These are phyloP conservation scores for Cheilosia scutellata DNA, from an alignment of 2,888 invertebrate species.

Conservation along the genomic window DNA sequence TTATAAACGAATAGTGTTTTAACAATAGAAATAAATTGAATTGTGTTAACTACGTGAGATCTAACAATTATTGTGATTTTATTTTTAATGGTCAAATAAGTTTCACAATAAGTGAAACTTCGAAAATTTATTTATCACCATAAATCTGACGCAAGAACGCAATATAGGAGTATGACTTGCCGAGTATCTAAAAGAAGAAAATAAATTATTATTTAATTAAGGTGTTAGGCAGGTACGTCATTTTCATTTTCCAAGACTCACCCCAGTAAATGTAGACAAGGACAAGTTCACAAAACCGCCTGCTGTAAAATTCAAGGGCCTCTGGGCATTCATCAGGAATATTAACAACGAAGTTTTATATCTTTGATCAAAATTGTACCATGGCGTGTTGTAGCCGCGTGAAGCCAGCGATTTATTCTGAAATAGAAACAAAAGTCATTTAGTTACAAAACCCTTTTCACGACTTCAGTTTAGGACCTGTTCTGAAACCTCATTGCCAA, in stretches of 20 bases:
- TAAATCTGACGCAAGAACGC: slow-evolving; percentile 79
- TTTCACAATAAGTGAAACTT: neutral
- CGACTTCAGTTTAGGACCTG: slow-evolving; percentile 77
- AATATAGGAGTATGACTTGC: slow-evolving; percentile 79
- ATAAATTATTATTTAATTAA: neutral
- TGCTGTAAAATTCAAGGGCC: slow-evolving; percentile 78
- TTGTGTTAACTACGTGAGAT: too few relatives aligned
- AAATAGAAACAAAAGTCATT: slow-evolving; percentile 11
- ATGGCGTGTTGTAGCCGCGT: slow-evolving; percentile 78
- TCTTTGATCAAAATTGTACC: slow-evolving; percentile 77
- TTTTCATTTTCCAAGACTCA: neutral
- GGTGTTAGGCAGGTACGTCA: too few relatives aligned
- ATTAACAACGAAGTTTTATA: slow-evolving; percentile 77
- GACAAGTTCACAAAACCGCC: slow-evolving; percentile 79
- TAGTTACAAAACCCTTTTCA: too few relatives aligned
- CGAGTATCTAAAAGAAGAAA: neutral
- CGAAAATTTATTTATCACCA: slow-evolving; percentile 3
- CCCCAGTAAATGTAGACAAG: slow-evolving; percentile 78
- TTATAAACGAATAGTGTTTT: too few relatives aligned
- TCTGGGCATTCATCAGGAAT: slow-evolving; percentile 77
- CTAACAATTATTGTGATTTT: too few relatives aligned
- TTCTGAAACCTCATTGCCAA: slow-evolving; percentile 80
- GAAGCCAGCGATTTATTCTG: slow-evolving; percentile 79
- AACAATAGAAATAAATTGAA: too few relatives aligned
- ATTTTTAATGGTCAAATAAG: too few relatives aligned